Evolutionary conservation across 2,113 vertebrate genomes (phyloP).

Genomic region (Vidua chalybeata): DNA sequence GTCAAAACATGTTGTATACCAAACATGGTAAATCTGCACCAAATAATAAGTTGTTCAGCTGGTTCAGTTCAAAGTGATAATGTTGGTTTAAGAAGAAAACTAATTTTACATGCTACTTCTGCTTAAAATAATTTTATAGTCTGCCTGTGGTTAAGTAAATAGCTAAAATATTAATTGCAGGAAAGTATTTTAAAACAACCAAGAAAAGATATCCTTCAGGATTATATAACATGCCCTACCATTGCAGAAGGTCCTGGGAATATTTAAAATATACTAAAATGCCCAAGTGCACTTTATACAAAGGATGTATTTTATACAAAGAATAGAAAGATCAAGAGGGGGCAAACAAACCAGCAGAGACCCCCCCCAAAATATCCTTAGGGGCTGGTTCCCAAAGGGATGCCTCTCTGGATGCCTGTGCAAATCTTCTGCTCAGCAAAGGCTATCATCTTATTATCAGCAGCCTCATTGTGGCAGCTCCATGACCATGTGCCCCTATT

Average conservation of each 20-base stretch:
- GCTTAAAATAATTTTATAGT: background rate
- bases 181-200: background rate
- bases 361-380: background rate
- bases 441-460: background rate
- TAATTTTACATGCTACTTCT: background rate
- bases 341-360: background rate
- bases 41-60: background rate
- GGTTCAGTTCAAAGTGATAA: background rate
- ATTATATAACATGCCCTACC: background rate
- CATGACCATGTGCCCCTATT: rapidly evolving
- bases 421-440: background rate
- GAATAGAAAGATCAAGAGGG: background rate
- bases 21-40: background rate
- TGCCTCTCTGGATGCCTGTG: background rate
- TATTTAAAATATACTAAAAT: background rate
- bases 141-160: background rate
- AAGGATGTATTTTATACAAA: background rate
- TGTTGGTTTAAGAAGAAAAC: background rate
- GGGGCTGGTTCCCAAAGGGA: background rate
- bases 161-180: background rate
- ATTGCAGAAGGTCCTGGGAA: background rate
- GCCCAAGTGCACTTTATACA: background rate
- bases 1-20: background rate
- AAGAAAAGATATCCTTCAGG: background rate
- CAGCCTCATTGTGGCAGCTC: background rate